phyloP scores from a whole-genome alignment of 2,888 invertebrate genomes.

The Ommatoiulus sabulosus region DNA sequence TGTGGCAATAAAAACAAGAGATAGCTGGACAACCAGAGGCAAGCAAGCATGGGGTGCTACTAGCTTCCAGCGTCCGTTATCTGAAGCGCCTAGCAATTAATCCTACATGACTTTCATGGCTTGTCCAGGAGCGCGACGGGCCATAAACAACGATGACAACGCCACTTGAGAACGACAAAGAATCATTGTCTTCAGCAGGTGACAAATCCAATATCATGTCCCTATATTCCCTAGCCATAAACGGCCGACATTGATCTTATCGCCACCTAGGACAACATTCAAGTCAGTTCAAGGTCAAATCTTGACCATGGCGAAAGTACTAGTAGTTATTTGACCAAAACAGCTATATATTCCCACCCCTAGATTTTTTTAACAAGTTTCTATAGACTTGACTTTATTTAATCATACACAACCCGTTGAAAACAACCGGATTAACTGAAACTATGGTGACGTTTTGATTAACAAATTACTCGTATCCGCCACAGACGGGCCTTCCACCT shows the following conservation, averaged over 20 bases:
- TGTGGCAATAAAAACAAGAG: not conserved
- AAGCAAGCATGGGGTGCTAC: not conserved
- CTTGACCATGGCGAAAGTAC: not conserved
- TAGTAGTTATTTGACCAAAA: not conserved
- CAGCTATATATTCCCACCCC: not conserved
- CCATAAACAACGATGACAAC: not conserved
- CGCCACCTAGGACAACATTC: not conserved
- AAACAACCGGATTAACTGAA: too few species aligned
- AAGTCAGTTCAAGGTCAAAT: constrained; percentile 5
- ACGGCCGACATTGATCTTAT: not conserved
- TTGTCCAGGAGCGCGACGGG: not conserved
- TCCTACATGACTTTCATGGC: constrained; percentile 19
- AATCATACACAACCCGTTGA: too few species aligned
- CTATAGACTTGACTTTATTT: too few species aligned
- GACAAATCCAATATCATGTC: not conserved
- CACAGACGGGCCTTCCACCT: too few species aligned
- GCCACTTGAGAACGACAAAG: not conserved
- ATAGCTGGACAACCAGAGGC: constrained; percentile 8
- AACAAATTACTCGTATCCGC: too few species aligned
- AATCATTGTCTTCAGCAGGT: constrained; percentile 19
- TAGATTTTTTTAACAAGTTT: not conserved
- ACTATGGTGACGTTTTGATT: too few species aligned
- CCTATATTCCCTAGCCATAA: not conserved
- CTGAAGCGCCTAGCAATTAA: constrained; percentile 19
- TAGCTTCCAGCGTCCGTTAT: not conserved